These are phyloP conservation scores for Urocitellus parryii DNA, from an alignment of 2,113 vertebrate genomes.

Conservation along the genomic window DNA sequence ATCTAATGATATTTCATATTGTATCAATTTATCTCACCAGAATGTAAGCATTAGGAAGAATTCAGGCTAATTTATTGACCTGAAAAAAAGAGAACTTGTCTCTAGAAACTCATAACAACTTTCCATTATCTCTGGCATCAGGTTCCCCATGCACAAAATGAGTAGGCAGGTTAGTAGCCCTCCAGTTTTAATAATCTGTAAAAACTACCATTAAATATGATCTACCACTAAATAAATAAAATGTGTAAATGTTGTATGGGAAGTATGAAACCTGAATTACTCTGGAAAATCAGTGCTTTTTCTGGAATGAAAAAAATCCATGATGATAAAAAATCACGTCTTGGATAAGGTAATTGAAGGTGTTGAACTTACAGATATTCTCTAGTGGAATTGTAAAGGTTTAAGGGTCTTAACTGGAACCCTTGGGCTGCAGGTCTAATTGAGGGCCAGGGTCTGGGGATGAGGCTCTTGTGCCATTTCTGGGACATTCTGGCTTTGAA, in stretches of 20 bases:
- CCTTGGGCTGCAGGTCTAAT: not conserved
- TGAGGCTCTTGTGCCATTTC: not conserved
- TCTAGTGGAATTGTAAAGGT: not conserved
- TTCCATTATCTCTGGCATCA: not conserved
- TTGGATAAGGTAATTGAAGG: not conserved
- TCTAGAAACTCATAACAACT: not conserved
- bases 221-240: slow-evolving; percentile 24
- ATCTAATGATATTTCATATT: not conserved
- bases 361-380: not conserved
- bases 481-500: not conserved
- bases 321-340: not conserved
- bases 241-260: not conserved
- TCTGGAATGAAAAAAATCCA: too few species aligned
- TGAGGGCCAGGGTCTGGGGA: not conserved
- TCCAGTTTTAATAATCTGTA: not conserved
- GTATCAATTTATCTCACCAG: not conserved
- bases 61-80: not conserved
- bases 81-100: not conserved
- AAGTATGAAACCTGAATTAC: not conserved
- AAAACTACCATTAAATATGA: not conserved
- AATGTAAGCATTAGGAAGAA: not conserved
- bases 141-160: slow-evolving; percentile 20
- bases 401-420: too few species aligned
- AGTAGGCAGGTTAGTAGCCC: not conserved
- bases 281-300: not conserved